These are phyloP conservation scores for Brachirus orientalis DNA, from an alignment of 2,113 vertebrate genomes.

Conservation along the genomic window DNA sequence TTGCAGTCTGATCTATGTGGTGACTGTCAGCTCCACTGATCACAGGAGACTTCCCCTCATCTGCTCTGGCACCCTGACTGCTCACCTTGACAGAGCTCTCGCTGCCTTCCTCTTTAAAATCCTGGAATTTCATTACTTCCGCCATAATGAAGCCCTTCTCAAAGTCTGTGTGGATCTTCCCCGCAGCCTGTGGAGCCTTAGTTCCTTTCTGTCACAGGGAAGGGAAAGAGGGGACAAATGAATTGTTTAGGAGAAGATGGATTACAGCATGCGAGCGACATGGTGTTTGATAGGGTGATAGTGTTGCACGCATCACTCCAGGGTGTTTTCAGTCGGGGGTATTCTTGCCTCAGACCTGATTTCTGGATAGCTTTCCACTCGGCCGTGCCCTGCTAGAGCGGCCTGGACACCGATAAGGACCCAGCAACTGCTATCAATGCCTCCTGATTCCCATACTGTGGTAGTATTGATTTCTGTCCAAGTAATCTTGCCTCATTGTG, in stretches of 20 bases:
- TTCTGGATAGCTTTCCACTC: constrained; percentile 78
- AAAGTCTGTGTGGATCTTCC: constrained; percentile 93
- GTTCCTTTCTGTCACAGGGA: constrained; percentile 90
- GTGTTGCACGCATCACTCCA: constrained; percentile 58
- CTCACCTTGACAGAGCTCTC: constrained; percentile 93
- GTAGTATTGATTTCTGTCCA: constrained; percentile 90
- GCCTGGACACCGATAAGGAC: constrained; percentile 83
- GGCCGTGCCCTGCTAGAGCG: constrained; percentile 71
- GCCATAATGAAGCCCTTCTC: constrained; percentile 98
- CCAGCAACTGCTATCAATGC: constrained; percentile 81
- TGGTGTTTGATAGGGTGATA: constrained; percentile 79
- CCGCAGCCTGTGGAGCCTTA: constrained; percentile 93
- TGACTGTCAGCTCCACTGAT: constrained; percentile 79
- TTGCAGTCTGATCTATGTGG: constrained; percentile 69
- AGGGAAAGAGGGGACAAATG: constrained; percentile 82
- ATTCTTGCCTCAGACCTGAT: constrained; percentile 71
- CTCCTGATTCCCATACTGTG: constrained; percentile 81
- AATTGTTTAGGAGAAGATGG: constrained; percentile 90
- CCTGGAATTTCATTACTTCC: constrained; percentile 97
- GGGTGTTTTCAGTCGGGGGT: constrained; percentile 67
- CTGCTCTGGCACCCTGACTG: constrained; percentile 74
- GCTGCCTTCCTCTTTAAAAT: constrained; percentile 95
- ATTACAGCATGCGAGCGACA: constrained; percentile 80
- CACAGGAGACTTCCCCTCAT: constrained; percentile 78
- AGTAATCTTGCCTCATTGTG: constrained; percentile 82